Evolutionary conservation across 2,113 vertebrate species (phyloP), one percentile per base, ranked within the genome.

Genomic region (Cynoglossus semilaevis): DNA sequence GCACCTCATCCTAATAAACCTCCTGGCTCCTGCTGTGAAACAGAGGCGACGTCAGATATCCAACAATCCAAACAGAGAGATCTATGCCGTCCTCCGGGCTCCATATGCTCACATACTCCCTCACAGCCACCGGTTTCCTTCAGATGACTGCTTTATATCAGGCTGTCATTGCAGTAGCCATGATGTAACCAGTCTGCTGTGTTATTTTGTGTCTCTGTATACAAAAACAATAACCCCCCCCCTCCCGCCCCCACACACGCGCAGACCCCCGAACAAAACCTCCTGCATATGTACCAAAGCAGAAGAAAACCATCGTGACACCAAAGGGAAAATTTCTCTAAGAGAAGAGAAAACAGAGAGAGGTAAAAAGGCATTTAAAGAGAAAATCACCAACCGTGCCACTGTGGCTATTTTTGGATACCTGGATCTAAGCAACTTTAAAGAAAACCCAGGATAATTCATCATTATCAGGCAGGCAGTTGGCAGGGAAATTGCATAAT

Each of bases 371-470:
- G 38, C 40, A 71, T 85, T 81, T 79, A 70, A 68, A 81, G 70
- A 74, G 63, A 70, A 35, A 59, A 51, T 52, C 75, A 79, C 57
- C 65, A 65, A 61, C 57, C 57, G 62, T 43, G 46, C 51, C 42
- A 66, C 70, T 67, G 67, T 29, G 62, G 66, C 75, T 83, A 83
- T 81, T 81, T 80, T 49, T 74, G 66, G 80, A 80, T 58, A 37
- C 61, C 47, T 36, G 53, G 7, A n/a, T 58, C 54, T 48, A 54
- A 64, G 67, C 53, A 69, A 67, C 67, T 59, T 74, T 60, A 78
- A 37, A 78, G 43, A 77, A 49, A 48, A 57, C 37, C 0, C 4
- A 37, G 41, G 38, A 52, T 61, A 52, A 61, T 61, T 76, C 44
- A 59, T 76, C 63, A 63, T 73, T 59, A 50, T 68, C 58, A 63